Evolutionary conservation across 2,888 invertebrate genomes (phyloP).

Genomic region (Pinctada fucata): DNA sequence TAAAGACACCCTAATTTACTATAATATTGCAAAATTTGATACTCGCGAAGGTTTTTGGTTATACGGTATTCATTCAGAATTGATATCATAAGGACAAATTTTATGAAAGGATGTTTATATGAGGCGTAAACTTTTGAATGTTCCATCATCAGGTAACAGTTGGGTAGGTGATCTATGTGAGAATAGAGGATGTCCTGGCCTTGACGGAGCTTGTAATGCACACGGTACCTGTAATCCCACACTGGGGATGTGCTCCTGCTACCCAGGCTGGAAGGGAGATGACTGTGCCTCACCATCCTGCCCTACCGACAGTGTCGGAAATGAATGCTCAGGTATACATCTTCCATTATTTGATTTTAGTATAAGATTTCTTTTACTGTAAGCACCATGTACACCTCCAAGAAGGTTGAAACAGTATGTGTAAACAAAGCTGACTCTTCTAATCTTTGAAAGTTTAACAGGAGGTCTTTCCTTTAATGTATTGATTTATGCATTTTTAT

Average conservation of each 20-base stretch:
- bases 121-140: too few species aligned
- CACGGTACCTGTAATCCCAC: constrained; percentile 58
- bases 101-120: too few species aligned
- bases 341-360: too few species aligned
- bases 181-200: constrained; percentile 55
- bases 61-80: too few species aligned
- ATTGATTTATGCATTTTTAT: too few species aligned
- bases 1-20: too few species aligned
- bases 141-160: constrained; percentile 49
- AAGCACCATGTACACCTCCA: neutral
- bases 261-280: constrained; percentile 58
- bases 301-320: constrained; percentile 38
- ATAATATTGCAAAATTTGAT: too few species aligned
- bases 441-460: neutral
- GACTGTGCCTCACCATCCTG: constrained; percentile 58
- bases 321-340: constrained; percentile 46
- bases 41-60: too few species aligned
- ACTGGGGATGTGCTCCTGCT: constrained; percentile 52
- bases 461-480: too few species aligned
- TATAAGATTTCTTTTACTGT: neutral
- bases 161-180: constrained; percentile 59
- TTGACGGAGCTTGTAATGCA: constrained; percentile 51
- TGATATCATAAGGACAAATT: too few species aligned
- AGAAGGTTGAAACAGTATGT: neutral
- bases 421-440: too few species aligned